Conservation (phyloP, 2,113 vertebrate genomes). For the Salvelinus namaycush region DNA sequence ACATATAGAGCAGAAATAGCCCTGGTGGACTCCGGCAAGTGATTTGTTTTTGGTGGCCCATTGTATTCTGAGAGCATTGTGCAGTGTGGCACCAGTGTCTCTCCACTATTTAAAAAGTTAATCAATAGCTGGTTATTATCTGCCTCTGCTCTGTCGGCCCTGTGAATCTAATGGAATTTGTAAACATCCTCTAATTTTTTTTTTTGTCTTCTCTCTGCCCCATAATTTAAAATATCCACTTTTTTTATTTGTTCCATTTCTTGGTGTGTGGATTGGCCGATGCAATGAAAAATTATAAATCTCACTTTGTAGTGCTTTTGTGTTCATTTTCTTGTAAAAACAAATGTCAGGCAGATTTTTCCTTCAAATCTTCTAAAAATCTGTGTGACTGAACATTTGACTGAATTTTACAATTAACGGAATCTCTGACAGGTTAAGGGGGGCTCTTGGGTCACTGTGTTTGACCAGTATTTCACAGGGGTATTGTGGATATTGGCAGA, state of each 20-base stretch:
- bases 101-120: conserved; percentile 65
- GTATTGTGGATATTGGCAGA: too few species aligned
- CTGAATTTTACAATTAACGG: too few species aligned
- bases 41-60: conserved; percentile 10
- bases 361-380: too few species aligned
- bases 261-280: conserved; percentile 9
- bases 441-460: too few species aligned
- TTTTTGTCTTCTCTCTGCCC: conserved; percentile 52
- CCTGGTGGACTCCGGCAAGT: too few species aligned
- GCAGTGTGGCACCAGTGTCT: conserved; percentile 42
- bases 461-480: too few species aligned
- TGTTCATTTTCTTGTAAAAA: too few species aligned
- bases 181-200: conserved; percentile 59
- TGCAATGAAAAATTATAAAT: conserved; percentile 1
- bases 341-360: too few species aligned
- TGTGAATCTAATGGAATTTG: conserved; percentile 4
- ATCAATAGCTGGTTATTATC: conserved; percentile 76
- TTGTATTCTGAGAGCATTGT: conserved; percentile 44
- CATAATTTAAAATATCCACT: conserved; percentile 64
- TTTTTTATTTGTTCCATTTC: conserved; percentile 42
- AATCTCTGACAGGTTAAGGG: too few species aligned
- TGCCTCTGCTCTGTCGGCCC: conserved; percentile 47
- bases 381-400: too few species aligned
- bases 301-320: too few species aligned
- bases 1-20: not conserved